These are phyloP conservation scores for Carollia perspicillata DNA, from an alignment of 2,113 vertebrate genomes.

Conservation along the genomic window DNA sequence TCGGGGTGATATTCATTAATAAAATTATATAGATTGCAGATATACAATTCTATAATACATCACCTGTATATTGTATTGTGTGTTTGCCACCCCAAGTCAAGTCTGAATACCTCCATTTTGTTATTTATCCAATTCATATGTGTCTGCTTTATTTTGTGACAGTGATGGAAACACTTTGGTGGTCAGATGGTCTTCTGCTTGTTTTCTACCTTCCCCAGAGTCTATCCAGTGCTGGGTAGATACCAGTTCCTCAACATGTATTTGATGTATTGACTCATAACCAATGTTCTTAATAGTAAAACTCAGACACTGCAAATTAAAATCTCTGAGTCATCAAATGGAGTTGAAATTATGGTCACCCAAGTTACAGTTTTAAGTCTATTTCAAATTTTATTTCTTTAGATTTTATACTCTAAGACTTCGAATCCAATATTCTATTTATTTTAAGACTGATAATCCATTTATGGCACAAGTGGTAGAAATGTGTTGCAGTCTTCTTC, in stretches of 20 bases:
- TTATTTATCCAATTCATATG: background rate
- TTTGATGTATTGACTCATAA: background rate
- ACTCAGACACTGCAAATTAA: background rate
- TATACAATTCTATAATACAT: too few relatives aligned
- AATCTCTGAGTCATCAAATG: background rate
- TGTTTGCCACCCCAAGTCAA: background rate
- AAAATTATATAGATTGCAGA: too few relatives aligned
- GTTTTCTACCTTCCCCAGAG: background rate
- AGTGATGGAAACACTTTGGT: background rate
- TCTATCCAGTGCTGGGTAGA: background rate
- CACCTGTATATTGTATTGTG: too few relatives aligned
- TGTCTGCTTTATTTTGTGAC: background rate
- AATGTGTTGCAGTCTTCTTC: background rate
- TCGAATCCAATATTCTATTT: slow-evolving; percentile 4
- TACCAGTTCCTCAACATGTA: background rate
- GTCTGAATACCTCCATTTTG: background rate
- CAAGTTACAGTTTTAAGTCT: background rate
- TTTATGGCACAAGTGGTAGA: background rate
- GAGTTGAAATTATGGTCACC: background rate
- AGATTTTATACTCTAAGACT: background rate
- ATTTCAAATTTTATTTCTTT: background rate
- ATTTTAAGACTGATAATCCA: background rate
- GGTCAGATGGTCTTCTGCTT: background rate
- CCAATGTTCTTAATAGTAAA: background rate
- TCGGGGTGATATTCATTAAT: too few relatives aligned